Percentiles rank a stretch among this genome's conserved stretches.
Evolutionary conservation across 2,797 vertebrate genomes (phyloP).

Genomic region (Falco columbarius): DNA sequence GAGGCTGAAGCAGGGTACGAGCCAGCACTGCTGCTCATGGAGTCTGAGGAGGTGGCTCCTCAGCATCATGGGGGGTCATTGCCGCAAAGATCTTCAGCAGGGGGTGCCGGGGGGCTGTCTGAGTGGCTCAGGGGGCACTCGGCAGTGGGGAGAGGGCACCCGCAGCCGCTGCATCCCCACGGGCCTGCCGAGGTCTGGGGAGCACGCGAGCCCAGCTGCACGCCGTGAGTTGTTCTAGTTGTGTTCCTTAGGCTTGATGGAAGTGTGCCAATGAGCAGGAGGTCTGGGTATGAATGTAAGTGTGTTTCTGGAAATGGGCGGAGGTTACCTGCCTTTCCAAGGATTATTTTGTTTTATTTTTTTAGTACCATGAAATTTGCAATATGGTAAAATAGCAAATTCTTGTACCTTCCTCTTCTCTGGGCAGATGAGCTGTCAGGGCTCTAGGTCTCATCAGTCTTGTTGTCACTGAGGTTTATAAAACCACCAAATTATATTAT

Average conservation of each 20-base stretch:
- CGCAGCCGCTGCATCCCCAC: rapidly evolving
- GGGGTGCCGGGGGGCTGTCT: background rate
- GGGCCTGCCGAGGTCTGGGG: rapidly evolving
- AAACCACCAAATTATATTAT: slow-evolving; percentile 42
- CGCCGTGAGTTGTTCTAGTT: background rate
- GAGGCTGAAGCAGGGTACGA: rapidly evolving
- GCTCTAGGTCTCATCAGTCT: slow-evolving; percentile 26
- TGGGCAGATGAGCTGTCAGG: background rate
- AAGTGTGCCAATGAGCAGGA: background rate
- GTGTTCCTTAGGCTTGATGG: background rate
- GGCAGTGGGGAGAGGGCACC: background rate
- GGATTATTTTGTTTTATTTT: background rate
- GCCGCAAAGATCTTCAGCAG: rapidly evolving
- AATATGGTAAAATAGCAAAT: background rate
- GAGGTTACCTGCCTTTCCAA: background rate
- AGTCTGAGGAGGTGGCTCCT: rapidly evolving
- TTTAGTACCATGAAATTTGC: background rate
- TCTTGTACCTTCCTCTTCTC: background rate
- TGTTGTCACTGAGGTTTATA: slow-evolving; percentile 51
- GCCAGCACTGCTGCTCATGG: rapidly evolving
- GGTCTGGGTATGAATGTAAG: background rate
- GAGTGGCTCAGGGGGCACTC: no score
- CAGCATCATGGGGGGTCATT: rapidly evolving
- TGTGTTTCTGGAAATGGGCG: background rate
- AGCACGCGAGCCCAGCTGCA: rapidly evolving